Base-by-base conservation (phyloP, 2,888 invertebrate species). In the Morpho achilles region DNA sequence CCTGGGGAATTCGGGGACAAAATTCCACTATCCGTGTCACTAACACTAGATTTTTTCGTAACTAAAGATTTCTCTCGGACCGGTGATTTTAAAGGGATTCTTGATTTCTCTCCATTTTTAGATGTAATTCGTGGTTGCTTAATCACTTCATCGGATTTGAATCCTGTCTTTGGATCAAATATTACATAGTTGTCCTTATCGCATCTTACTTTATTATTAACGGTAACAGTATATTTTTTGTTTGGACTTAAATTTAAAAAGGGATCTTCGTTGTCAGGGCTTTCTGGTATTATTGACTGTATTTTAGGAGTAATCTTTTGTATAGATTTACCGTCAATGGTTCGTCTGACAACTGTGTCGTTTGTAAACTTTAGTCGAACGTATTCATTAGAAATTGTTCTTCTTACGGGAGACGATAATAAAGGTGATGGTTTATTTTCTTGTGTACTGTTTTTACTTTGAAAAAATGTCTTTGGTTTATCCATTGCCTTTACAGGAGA, bases 1-100 rank as follows among this genome's bases (percentile, higher is more conserved):
- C 92, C 89, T 0, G 93, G 93, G 32, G 93, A 93, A 67, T 92
- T 92, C 0, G 93, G 93, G 67, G 93, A 93, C 50, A 93, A 76
- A 69, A 93, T 93, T 5, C 93, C 93, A 75, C 93, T 93, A 72
- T 93, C 93, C 8, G 93, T 92, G 80, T 93, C 93, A 79, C 93
- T 93, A 66, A 92, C 84, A 69, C 82, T 89, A 50, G 83, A 82
- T 70, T 84, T 86, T 58, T 82, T 76, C 56, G 74, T 73, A 23
- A 72, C 67, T 57, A 77, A 72, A 8, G 82, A 78, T 53, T 71
- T 79, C 70, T 87, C 87, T 48, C 81, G 82, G 16, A 70, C 67
- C 2, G 87, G 85, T 16, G 87, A 84, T 68, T 79, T 87, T 9
- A 82, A 64, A 39, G 82, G 81, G 53, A 84, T 81, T 53, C 80